Conservation (phyloP, 2,888 invertebrate genomes). For the Calameuta idolon region DNA sequence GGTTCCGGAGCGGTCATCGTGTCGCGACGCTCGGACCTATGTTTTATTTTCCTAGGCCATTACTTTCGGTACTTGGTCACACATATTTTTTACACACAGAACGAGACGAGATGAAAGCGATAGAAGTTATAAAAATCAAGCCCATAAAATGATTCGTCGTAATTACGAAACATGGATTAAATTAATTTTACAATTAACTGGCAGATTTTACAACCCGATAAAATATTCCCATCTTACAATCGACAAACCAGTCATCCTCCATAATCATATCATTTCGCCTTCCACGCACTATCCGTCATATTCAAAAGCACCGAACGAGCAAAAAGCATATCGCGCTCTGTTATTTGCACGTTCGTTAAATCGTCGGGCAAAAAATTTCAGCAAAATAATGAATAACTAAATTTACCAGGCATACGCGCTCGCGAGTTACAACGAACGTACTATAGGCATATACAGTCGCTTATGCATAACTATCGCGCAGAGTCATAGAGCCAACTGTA, state of each 20-base stretch:
- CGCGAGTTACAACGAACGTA: not conserved
- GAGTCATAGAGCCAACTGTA: not conserved
- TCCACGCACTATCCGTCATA: not conserved
- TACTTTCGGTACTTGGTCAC: not conserved
- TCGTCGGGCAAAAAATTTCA: not conserved
- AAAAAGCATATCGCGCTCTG: not conserved
- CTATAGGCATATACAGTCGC: no score
- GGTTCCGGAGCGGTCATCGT: constrained; percentile 39
- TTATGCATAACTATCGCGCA: not conserved
- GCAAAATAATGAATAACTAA: not conserved
- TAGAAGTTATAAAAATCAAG: not conserved
- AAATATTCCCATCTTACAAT: not conserved
- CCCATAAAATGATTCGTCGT: not conserved
- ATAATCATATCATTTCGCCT: not conserved
- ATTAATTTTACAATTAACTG: not conserved
- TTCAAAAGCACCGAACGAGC: not conserved
- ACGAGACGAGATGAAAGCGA: not conserved
- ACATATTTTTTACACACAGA: not conserved
- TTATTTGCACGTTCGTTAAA: not conserved
- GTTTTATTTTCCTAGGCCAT: not conserved
- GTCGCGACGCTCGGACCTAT: not conserved
- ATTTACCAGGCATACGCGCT: not conserved
- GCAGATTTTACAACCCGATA: not conserved
- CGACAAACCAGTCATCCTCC: not conserved
- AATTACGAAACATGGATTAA: not conserved